Evolutionary conservation across 2,797 vertebrate genomes (phyloP).

Genomic region (Esox lucius): DNA sequence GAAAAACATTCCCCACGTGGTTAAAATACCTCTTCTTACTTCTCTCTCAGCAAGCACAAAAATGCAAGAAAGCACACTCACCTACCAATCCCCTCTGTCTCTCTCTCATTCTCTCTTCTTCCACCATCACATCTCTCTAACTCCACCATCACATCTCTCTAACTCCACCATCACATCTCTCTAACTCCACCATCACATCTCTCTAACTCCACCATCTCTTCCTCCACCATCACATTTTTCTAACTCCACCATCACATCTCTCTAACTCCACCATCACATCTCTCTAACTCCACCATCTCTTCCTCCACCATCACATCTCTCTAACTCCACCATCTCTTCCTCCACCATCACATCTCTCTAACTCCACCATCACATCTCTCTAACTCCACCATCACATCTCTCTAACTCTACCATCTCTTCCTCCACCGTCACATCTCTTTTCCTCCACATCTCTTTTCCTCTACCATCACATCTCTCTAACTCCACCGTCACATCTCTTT

Average conservation of each 20-base stretch:
- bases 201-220: neutral
- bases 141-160: constrained; percentile 9
- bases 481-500: constrained; percentile 13
- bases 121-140: neutral
- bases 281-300: neutral
- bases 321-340: constrained; percentile 19
- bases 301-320: constrained; percentile 10
- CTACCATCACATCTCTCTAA: neutral
- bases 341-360: constrained; percentile 2
- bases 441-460: constrained; percentile 28
- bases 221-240: constrained; percentile 8
- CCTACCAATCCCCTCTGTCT: neutral
- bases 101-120: neutral
- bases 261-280: neutral
- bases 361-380: constrained; percentile 1
- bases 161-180: constrained; percentile 8
- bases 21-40: constrained; percentile 27
- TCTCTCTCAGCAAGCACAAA: neutral
- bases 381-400: neutral
- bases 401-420: neutral
- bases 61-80: neutral
- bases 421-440: neutral
- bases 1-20: constrained; percentile 51
- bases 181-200: constrained; percentile 21
- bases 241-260: neutral